phyloP scores from a whole-genome alignment of 2,113 vertebrate genomes.

The Rhea pennata region DNA sequence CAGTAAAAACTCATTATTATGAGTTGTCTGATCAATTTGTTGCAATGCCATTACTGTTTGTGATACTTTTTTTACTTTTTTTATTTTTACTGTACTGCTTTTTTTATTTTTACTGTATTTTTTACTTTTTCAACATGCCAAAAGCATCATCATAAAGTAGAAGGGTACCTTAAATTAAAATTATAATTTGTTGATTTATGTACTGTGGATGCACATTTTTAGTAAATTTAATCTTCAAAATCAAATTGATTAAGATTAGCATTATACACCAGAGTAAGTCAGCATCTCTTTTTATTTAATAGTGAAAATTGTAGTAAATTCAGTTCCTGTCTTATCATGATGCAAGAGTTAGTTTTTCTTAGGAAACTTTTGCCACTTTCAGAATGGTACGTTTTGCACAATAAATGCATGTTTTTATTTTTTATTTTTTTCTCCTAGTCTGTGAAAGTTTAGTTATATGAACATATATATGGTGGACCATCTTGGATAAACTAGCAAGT shows the following conservation, averaged over 20 bases:
- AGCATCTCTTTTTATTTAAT: not conserved
- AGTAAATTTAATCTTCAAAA: not conserved
- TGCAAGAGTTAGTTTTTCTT: not conserved
- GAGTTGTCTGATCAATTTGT: not conserved
- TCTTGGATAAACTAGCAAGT: not conserved
- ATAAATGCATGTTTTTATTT: not conserved
- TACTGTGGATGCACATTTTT: not conserved
- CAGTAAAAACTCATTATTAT: not conserved
- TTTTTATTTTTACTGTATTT: fast-evolving
- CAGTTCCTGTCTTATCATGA: not conserved
- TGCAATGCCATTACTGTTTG: not conserved
- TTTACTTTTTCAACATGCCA: not conserved
- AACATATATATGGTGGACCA: not conserved
- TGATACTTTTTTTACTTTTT: not conserved
- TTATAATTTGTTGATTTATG: not conserved
- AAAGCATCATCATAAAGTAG: not conserved
- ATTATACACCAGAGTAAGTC: not conserved
- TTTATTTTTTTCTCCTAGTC: not conserved
- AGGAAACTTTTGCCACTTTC: not conserved
- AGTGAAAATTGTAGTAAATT: not conserved
- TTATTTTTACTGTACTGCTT: no score
- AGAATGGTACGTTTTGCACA: not conserved
- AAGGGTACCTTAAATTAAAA: not conserved
- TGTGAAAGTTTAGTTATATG: not conserved
- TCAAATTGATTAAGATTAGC: not conserved